Base-by-base conservation (phyloP, 1,140 invertebrate genomes). In the Maconellicoccus hirsutus region DNA sequence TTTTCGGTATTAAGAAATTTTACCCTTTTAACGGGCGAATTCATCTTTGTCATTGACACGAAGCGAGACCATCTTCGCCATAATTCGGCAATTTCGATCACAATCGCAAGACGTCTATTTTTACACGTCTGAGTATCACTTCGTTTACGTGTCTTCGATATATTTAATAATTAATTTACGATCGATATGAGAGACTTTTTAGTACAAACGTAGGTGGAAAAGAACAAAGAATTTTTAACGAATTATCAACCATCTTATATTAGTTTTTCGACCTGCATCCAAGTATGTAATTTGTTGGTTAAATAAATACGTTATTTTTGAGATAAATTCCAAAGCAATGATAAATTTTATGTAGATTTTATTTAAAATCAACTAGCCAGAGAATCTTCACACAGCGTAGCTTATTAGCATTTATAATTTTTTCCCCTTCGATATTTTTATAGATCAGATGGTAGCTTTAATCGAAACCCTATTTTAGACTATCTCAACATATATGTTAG, bases 341-440 rank as follows among this genome's bases (percentile, higher is more conserved):
- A 16, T 52, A 16, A 16, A 52, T 52, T 52, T 52, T 52, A 52
- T 52, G 42, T 52, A 52, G n/a, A 52, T 52, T 52, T 52, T 52
- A 52, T 52, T 16, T 38, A 38, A 14, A 38, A 38, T 38, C 33
- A 38, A 38, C 33, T 38, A 7, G 6, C 6, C 33, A 6, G 33
- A 6, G 12, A 52, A 3, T 52, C n/a, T 52, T 52, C 42, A 3
- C 42, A 16, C n/a, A 19, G 42, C 42, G 42, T 52, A 52, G 6
- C 42, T 52, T 14, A 52, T 52, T 52, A 52, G 42, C 42, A 52
- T 52, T 52, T 52, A 52, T 52, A 52, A 52, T 52, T 52, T 52
- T 52, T 52, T 52, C 12, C 12, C 12, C 29, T 6, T 6, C 29
- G 29, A 12, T 33, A 33, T 33, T 33, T 33, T 12, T 12, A 33